phyloP scores from a whole-genome alignment of 2,888 invertebrate genomes.

The Platerodrilus igneus region DNA sequence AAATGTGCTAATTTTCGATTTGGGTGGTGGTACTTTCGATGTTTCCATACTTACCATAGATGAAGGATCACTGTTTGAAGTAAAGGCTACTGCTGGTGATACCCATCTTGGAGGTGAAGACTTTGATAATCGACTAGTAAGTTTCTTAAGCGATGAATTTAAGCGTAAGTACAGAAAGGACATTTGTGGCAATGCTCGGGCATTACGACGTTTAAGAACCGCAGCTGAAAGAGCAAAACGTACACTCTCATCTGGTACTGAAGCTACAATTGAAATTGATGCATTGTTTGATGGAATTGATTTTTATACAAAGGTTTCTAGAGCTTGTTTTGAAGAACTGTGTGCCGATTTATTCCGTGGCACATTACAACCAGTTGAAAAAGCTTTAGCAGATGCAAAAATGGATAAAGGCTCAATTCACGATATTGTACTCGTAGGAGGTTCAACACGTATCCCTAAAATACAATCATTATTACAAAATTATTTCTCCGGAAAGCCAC shows the following conservation, averaged over 20 bases:
- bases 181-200: constrained; percentile 59
- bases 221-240: constrained; percentile 76
- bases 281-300: constrained; percentile 70
- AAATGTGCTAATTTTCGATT: constrained; percentile 61
- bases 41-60: constrained; percentile 79
- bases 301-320: constrained; percentile 66
- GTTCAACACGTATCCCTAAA: constrained; percentile 76
- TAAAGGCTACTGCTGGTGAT: constrained; percentile 53
- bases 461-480: constrained; percentile 69
- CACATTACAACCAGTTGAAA: constrained; percentile 69
- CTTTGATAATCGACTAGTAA: constrained; percentile 60
- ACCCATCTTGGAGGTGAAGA: constrained; percentile 50
- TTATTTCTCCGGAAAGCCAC: constrained; percentile 61
- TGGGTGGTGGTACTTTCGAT: no score
- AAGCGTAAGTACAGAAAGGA: constrained; percentile 69
- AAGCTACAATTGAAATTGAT: constrained; percentile 71
- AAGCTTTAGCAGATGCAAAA: constrained; percentile 70
- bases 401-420: constrained; percentile 71
- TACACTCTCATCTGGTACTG: constrained; percentile 70
- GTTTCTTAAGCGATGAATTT: constrained; percentile 67
- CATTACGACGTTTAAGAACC: constrained; percentile 65
- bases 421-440: constrained; percentile 78
- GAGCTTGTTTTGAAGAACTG: constrained; percentile 73
- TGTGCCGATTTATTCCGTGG: constrained; percentile 66
- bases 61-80: constrained; percentile 61